phyloP scores from a whole-genome alignment of 2,113 vertebrate genomes.

The Heliornis fulica region DNA sequence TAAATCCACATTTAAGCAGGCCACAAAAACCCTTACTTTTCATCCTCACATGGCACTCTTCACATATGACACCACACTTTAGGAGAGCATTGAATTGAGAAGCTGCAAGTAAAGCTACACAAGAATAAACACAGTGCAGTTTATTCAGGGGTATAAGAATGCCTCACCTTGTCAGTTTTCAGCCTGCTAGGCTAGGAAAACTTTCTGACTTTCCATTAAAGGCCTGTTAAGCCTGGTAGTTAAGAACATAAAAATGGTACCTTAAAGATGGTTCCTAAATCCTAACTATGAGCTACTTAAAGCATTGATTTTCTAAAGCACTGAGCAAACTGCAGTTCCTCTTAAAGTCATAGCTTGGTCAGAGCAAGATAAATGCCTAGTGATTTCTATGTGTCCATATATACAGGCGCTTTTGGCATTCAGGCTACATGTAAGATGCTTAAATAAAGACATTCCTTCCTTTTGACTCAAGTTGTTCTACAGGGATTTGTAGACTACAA shows the following conservation, averaged over 20 bases:
- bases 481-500: not conserved
- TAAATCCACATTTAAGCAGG: not conserved
- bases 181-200: not conserved
- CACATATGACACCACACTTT: not conserved
- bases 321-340: not conserved
- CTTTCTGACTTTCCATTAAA: conserved; percentile 16
- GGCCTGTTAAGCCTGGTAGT: not conserved
- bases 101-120: not conserved
- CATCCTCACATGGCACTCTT: not conserved
- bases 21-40: not conserved
- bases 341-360: not conserved
- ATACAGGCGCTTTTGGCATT: not conserved
- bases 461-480: not conserved
- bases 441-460: not conserved
- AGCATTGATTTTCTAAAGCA: not conserved
- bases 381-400: not conserved
- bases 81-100: not conserved
- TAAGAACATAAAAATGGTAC: not conserved
- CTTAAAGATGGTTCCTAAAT: not conserved
- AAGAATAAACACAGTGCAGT: not conserved
- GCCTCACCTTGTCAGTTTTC: conserved; percentile 13
- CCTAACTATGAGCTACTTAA: not conserved
- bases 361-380: not conserved
- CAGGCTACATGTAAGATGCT: not conserved
- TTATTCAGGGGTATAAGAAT: not conserved